A percentile compares a stretch with the other conserved stretches of the same genome.
These are phyloP conservation scores for Fragum sueziense DNA, from an alignment of 2,888 invertebrate genomes.

Conservation along the genomic window DNA sequence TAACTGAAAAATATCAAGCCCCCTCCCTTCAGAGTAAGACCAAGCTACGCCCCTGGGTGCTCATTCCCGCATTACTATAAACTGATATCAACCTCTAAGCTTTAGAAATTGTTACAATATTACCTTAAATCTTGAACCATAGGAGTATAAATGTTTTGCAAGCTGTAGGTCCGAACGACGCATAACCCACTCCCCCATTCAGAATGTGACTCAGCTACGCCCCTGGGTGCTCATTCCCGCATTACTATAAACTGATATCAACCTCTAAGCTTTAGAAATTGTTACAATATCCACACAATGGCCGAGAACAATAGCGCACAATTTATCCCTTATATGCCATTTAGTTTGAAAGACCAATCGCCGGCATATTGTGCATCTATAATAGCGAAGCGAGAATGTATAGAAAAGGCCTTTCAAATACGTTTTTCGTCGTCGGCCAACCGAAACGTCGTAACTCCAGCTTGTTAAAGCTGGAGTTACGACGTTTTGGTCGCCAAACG, in stretches of 20 bases:
- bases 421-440: too few relatives aligned
- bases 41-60: too few relatives aligned
- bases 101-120: constrained; percentile 59
- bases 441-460: too few relatives aligned
- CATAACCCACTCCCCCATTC: too few relatives aligned
- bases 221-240: constrained; percentile 16
- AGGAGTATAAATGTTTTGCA: too few relatives aligned
- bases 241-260: constrained; percentile 50
- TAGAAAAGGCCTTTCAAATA: constrained; percentile 43
- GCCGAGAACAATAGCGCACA: constrained; percentile 45
- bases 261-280: constrained; percentile 51
- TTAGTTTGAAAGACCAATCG: constrained; percentile 52
- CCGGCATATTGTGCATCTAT: constrained; percentile 39
- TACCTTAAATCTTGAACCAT: too few relatives aligned
- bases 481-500: too few relatives aligned
- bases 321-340: constrained; percentile 57
- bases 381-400: constrained; percentile 15
- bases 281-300: constrained; percentile 61
- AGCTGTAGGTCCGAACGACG: too few relatives aligned
- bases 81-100: constrained; percentile 50
- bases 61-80: constrained; percentile 26
- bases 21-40: too few relatives aligned
- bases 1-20: too few relatives aligned
- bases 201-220: too few relatives aligned
- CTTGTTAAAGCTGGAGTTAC: too few relatives aligned